phyloP scores from a whole-genome alignment of 2,113 vertebrate genomes.

The Fulmarus glacialis region DNA sequence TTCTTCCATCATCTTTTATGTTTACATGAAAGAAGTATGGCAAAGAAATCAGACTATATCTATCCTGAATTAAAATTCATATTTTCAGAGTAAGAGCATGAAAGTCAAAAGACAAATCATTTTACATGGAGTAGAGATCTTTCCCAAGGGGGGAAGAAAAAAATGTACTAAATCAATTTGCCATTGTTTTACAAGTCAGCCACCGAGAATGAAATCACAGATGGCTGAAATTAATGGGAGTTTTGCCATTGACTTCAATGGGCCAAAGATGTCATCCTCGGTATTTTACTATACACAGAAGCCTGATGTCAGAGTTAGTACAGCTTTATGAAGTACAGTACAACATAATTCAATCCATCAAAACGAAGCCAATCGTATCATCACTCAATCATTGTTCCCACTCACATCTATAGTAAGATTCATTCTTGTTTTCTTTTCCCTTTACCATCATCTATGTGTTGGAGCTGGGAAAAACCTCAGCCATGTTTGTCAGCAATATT shows the following conservation, averaged over 20 bases:
- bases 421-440: not conserved
- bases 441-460: accelerated
- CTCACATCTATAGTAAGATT: not conserved
- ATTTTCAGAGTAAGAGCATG: not conserved
- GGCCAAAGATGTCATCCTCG: conserved; percentile 3
- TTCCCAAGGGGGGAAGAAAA: not conserved
- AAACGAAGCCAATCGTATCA: not conserved
- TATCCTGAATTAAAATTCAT: not conserved
- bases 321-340: not conserved
- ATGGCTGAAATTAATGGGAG: conserved; percentile 6
- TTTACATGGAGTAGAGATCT: not conserved
- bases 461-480: not conserved
- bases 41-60: not conserved
- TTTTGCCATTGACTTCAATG: conserved; percentile 17
- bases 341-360: conserved; percentile 12
- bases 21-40: not conserved
- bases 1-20: not conserved
- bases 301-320: not conserved
- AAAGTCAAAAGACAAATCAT: conserved; percentile 23
- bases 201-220: conserved; percentile 19
- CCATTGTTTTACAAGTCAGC: conserved; percentile 43
- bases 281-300: not conserved
- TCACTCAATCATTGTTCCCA: not conserved
- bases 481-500: not conserved
- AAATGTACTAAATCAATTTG: conserved; percentile 4